Evolutionary conservation across 1,140 invertebrate genomes (phyloP).

Genomic region (Octopus sinensis): DNA sequence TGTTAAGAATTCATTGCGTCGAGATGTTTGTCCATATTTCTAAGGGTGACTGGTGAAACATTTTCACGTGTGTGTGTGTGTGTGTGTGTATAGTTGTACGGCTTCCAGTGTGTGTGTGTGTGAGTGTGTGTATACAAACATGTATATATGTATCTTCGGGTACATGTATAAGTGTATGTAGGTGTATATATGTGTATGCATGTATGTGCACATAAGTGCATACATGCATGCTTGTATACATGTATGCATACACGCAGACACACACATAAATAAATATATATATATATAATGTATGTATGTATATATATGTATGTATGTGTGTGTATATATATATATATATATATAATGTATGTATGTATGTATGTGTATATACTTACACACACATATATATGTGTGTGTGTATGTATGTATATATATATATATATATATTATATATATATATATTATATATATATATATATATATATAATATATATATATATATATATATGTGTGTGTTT

Average conservation of each 20-base stretch:
- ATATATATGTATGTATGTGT: not conserved
- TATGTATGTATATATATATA: not conserved
- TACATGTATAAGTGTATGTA: no score
- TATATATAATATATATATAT: not conserved
- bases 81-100: no score
- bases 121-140: no score
- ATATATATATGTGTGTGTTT: not conserved
- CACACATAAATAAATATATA: not conserved
- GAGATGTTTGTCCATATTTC: no score
- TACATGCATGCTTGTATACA: no score
- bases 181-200: no score
- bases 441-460: conserved; percentile 1
- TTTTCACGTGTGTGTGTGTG: no score
- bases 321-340: not conserved
- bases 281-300: not conserved
- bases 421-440: conserved; percentile 1
- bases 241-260: not conserved
- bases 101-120: no score
- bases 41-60: no score
- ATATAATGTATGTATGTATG: not conserved
- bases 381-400: not conserved
- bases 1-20: no score
- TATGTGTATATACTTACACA: not conserved
- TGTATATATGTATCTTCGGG: no score
- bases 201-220: no score